A percentile compares a stretch with the other conserved stretches of the same genome.
These are phyloP conservation scores for Mnemiopsis leidyi DNA, from an alignment of 37 sponge, comb jelly and placozoan species.

Conservation along the genomic window DNA sequence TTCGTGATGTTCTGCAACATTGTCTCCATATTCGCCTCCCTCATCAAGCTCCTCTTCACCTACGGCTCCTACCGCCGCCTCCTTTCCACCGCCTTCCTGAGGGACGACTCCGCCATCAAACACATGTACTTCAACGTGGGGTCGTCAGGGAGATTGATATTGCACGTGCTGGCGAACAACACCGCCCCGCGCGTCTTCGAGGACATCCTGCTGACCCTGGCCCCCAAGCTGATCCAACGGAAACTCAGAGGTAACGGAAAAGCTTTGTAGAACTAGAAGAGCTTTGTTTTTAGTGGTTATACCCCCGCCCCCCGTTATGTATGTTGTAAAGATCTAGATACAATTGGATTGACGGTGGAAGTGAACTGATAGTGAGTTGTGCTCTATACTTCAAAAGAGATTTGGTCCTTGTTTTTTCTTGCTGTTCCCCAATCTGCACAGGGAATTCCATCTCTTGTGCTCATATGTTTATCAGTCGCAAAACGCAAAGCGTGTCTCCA, in stretches of 20 bases:
- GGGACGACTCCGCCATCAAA: conserved; percentile 18
- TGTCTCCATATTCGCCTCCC: conserved; percentile 32
- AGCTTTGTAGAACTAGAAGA: no score
- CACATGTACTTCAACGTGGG: conserved; percentile 34
- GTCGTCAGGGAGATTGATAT: neutral
- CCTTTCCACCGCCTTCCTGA: conserved; percentile 34
- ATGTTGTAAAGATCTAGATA: no score
- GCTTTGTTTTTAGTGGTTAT: no score
- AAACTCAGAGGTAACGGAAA: conserved; percentile 36
- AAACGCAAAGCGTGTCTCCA: no score
- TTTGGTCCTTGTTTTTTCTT: no score
- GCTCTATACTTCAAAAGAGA: no score
- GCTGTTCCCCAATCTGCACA: no score
- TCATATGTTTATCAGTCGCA: no score
- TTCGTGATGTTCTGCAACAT: conserved; percentile 41
- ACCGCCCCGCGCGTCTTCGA: conserved; percentile 23
- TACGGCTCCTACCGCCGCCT: conserved; percentile 32
- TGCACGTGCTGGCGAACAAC: conserved; percentile 9
- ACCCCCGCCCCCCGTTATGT: no score
- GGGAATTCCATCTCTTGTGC: no score
- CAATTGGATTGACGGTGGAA: no score
- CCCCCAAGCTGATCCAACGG: conserved; percentile 1
- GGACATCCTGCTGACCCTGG: conserved; percentile 33
- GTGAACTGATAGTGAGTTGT: no score
- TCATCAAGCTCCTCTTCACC: conserved; percentile 40